Conservation (phyloP, 2,113 vertebrate species). For the Murina feae region DNA sequence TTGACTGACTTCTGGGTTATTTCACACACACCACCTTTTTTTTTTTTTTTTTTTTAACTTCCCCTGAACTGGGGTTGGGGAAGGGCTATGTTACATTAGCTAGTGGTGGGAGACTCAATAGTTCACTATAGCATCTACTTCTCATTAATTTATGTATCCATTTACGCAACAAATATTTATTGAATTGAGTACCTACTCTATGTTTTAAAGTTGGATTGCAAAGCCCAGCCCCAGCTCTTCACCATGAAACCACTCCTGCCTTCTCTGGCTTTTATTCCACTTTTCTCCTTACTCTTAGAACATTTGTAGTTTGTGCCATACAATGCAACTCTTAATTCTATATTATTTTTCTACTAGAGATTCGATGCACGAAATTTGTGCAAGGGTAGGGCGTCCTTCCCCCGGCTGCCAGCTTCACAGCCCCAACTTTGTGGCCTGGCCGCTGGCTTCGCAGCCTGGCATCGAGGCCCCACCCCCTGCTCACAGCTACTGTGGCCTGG, state of each 20-base stretch:
- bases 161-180: background rate
- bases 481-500: too few relatives aligned
- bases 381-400: too few relatives aligned
- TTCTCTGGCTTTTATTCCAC: background rate
- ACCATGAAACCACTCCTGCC: background rate
- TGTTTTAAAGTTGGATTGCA: background rate
- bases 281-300: background rate
- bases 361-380: too few relatives aligned
- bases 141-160: background rate
- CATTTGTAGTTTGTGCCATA: background rate
- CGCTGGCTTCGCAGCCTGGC: too few relatives aligned
- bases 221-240: background rate
- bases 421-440: too few relatives aligned
- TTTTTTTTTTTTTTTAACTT: background rate
- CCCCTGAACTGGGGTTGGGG: background rate
- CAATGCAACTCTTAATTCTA: background rate
- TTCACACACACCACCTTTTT: background rate
- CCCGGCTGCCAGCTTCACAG: too few relatives aligned
- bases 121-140: background rate
- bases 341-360: background rate
- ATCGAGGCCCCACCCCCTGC: too few relatives aligned
- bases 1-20: background rate
- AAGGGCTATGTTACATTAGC: background rate
- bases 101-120: background rate
- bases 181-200: background rate